Evolutionary conservation across 2,113 vertebrate species (phyloP).

Genomic region (Siniperca knerii): DNA sequence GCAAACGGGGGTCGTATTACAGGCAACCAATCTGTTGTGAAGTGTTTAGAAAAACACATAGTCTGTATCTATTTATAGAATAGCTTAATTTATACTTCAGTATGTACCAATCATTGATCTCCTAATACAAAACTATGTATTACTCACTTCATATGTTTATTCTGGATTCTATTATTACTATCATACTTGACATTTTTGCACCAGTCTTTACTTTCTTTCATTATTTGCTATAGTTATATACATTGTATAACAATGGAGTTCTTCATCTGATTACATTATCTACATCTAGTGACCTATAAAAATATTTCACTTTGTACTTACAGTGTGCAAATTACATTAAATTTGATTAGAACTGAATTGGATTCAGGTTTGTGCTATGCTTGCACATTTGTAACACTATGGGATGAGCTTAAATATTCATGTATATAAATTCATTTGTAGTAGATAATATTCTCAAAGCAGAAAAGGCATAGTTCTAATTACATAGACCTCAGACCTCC

Average conservation of each 20-base stretch:
- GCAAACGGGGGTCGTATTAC: slow-evolving; percentile 43
- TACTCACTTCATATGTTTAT: not conserved
- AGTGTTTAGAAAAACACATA: slow-evolving; percentile 8
- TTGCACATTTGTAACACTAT: not conserved
- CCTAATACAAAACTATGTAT: not conserved
- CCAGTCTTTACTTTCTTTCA: not conserved
- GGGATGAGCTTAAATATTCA: not conserved
- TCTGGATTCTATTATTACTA: not conserved
- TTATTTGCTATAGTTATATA: not conserved
- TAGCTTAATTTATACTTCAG: not conserved
- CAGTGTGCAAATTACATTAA: not conserved
- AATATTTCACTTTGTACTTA: not conserved
- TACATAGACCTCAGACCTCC: slow-evolving; percentile 12
- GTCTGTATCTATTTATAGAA: slow-evolving; percentile 3
- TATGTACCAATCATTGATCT: slow-evolving; percentile 3
- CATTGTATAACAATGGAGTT: not conserved
- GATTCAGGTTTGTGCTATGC: not conserved
- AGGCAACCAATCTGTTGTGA: slow-evolving; percentile 1
- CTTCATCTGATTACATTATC: not conserved
- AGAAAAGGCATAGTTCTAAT: not conserved
- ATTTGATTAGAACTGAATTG: not conserved
- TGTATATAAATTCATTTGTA: not conserved
- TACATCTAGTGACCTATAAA: not conserved
- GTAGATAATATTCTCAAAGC: not conserved
- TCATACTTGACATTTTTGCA: not conserved